Percentiles rank a stretch among this genome's conserved stretches.
Evolutionary conservation across 1,140 invertebrate species (phyloP).

Genomic region (Heliothis virescens): DNA sequence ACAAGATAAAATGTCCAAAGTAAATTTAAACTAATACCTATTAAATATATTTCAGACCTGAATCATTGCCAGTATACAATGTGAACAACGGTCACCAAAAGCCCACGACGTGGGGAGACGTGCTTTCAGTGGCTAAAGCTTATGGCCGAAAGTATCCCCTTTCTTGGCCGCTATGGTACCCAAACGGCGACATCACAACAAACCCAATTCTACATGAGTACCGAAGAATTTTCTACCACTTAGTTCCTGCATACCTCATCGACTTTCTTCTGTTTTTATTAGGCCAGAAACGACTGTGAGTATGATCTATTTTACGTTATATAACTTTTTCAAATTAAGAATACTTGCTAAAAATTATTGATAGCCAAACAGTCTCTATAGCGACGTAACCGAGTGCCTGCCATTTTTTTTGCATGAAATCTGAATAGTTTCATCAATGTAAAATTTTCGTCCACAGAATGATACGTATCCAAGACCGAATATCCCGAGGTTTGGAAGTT

Average conservation of each 20-base stretch:
- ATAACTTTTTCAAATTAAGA: no score
- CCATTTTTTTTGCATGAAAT: no score
- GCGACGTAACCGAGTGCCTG: no score
- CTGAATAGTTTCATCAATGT: background rate
- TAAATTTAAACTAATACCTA: no score
- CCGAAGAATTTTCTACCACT: constrained; percentile 87
- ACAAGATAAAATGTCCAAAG: no score
- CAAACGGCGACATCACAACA: constrained; percentile 88
- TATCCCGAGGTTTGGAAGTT: constrained; percentile 85
- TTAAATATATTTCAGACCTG: constrained; percentile 80
- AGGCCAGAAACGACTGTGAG: constrained; percentile 89
- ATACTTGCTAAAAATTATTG: no score
- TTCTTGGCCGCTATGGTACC: constrained; percentile 88
- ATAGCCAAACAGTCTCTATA: no score
- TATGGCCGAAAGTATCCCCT: constrained; percentile 82
- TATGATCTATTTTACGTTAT: constrained; percentile 45
- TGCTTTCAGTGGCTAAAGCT: constrained; percentile 89
- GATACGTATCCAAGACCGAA: constrained; percentile 85
- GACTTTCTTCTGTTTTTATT: constrained; percentile 87
- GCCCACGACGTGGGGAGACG: constrained; percentile 92
- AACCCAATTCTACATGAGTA: constrained; percentile 86
- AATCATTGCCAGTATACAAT: constrained; percentile 91
- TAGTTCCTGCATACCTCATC: constrained; percentile 88
- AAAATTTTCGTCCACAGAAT: constrained; percentile 77
- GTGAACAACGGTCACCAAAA: constrained; percentile 89